Conservation (phyloP, 2,113 vertebrate species). For the Emydocephalus ijimae region DNA sequence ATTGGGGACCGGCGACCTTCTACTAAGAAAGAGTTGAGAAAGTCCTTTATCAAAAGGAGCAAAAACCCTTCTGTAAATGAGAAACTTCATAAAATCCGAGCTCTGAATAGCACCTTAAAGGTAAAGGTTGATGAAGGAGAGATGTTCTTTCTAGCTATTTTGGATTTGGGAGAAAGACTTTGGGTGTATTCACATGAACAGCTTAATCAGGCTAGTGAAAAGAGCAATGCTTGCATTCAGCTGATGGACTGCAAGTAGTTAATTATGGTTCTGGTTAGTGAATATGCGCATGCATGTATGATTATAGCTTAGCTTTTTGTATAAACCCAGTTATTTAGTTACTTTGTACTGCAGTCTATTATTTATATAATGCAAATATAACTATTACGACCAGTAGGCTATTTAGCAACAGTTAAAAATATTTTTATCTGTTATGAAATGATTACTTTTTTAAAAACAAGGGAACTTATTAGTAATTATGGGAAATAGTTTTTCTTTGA, state of each 20-base stretch:
- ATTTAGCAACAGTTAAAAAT: neutral
- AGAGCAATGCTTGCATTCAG: neutral
- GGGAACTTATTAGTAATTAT: neutral
- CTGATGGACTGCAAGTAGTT: neutral
- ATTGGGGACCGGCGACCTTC: conserved; percentile 89
- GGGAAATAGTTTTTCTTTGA: neutral
- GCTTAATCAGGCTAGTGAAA: neutral
- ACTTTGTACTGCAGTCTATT: neutral
- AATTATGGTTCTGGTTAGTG: neutral
- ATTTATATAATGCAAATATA: neutral
- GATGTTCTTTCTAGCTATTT: neutral
- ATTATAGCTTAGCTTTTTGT: neutral
- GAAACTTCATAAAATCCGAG: conserved; percentile 88
- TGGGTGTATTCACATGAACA: neutral
- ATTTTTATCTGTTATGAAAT: neutral
- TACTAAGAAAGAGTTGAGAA: conserved; percentile 88
- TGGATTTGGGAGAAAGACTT: neutral
- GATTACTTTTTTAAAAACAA: neutral
- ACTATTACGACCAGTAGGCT: neutral
- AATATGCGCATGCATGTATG: neutral
- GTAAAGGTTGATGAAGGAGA: conserved; percentile 65
- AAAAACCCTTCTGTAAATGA: conserved; percentile 91
- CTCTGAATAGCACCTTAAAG: conserved; percentile 95
- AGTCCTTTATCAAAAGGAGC: conserved; percentile 91
- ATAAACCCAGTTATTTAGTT: neutral